These are phyloP conservation scores for Peromyscus californicus DNA, from an alignment of 2,113 vertebrate genomes.

Conservation along the genomic window DNA sequence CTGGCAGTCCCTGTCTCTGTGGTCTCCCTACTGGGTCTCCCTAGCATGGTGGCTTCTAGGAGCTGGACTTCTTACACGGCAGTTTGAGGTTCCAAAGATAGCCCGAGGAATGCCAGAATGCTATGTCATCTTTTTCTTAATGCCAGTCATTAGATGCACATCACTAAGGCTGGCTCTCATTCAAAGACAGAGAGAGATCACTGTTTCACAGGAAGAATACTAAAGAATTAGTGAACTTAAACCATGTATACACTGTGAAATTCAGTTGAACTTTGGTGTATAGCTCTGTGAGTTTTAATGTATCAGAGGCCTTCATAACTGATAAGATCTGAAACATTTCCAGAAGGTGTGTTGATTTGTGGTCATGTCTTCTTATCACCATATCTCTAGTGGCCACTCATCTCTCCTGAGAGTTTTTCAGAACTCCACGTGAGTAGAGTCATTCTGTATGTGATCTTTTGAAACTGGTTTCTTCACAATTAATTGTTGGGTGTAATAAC, in stretches of 20 bases:
- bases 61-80: background rate
- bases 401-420: background rate
- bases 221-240: background rate
- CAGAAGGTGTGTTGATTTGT: background rate
- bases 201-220: background rate
- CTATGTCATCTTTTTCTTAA: background rate
- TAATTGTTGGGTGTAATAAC: background rate
- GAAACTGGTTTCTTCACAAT: background rate
- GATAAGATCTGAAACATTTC: background rate
- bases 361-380: background rate
- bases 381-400: background rate
- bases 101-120: background rate
- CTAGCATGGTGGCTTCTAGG: background rate
- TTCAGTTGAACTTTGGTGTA: slow-evolving; percentile 7
- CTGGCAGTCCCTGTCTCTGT: background rate
- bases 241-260: background rate
- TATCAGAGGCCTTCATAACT: background rate
- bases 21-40: background rate
- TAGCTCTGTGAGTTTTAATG: background rate
- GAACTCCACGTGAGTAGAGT: background rate
- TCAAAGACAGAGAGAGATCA: background rate
- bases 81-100: background rate
- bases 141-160: background rate
- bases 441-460: background rate
- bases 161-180: background rate